Conservation (phyloP, 1,140 invertebrate species). For the Heterodera schachtii region DNA sequence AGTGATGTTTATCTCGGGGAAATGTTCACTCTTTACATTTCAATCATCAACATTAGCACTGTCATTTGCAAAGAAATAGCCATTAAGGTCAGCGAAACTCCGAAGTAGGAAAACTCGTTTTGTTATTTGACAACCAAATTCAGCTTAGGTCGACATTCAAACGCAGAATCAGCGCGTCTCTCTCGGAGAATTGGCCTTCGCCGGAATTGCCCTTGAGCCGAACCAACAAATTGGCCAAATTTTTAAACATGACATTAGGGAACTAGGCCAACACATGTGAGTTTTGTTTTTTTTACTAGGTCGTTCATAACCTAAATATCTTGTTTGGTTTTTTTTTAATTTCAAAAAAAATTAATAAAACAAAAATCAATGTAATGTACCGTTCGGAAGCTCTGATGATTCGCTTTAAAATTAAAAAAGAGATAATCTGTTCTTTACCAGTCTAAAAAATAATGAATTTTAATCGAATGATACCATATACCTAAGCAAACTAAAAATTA, state of each 20-base stretch:
- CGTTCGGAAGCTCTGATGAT: too few species aligned
- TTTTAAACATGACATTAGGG: conserved; percentile 96
- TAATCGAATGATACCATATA: not conserved
- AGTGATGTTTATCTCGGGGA: conserved; percentile 86
- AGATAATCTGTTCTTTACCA: too few species aligned
- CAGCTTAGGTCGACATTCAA: conserved; percentile 83
- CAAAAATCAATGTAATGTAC: too few species aligned
- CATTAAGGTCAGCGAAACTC: conserved; percentile 73
- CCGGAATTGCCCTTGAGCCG: conserved; percentile 74
- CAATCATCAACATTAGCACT: conserved; percentile 90
- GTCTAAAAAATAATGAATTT: conserved; percentile 22
- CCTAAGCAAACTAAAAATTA: too few species aligned
- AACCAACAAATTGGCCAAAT: conserved; percentile 88
- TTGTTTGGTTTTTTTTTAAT: too few species aligned
- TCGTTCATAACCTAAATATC: too few species aligned
- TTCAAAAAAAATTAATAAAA: too few species aligned
- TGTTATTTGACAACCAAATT: conserved; percentile 85
- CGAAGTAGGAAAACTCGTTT: not conserved
- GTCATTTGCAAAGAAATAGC: conserved; percentile 76
- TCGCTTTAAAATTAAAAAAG: too few species aligned
- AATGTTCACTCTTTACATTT: conserved; percentile 95
- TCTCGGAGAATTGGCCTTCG: conserved; percentile 69
- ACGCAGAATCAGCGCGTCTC: conserved; percentile 83
- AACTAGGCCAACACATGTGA: conserved; percentile 93
- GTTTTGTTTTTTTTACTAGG: conserved; percentile 37